Conservation (phyloP, 2,888 invertebrate genomes). For the Acanthacorydalis orientalis region DNA sequence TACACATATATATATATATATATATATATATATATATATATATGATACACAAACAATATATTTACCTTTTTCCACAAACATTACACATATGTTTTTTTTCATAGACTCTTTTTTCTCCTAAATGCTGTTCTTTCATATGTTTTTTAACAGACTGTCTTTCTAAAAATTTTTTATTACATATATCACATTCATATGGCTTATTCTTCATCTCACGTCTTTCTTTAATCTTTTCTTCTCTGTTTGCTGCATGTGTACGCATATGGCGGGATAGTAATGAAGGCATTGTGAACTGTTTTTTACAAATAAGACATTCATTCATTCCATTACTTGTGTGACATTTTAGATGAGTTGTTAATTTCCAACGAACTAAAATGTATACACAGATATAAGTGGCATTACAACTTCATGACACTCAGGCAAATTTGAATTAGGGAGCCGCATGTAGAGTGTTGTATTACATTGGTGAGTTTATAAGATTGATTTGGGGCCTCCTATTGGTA, state of each 20-base stretch:
- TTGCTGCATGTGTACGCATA: slow-evolving; percentile 6
- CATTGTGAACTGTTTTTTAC: slow-evolving; percentile 7
- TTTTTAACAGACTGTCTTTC: slow-evolving; percentile 6
- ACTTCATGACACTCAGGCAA: too few species aligned
- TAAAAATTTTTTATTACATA: background rate
- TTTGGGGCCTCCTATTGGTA: too few species aligned
- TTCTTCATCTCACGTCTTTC: slow-evolving; percentile 6
- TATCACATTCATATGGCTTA: slow-evolving; percentile 6
- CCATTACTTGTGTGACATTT: slow-evolving; percentile 2
- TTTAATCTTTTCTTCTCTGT: slow-evolving; percentile 4
- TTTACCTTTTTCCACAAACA: slow-evolving; percentile 8
- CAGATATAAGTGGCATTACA: background rate
- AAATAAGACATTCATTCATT: slow-evolving; percentile 5
- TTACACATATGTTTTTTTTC: slow-evolving; percentile 9
- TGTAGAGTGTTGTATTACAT: too few species aligned
- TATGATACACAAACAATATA: background rate
- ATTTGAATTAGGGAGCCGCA: too few species aligned
- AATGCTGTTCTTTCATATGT: slow-evolving; percentile 8
- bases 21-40: background rate
- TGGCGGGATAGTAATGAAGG: slow-evolving; percentile 7
- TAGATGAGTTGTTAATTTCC: slow-evolving; percentile 6
- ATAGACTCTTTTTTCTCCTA: slow-evolving; percentile 7
- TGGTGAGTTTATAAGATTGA: too few species aligned
- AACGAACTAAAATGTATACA: slow-evolving; percentile 4
- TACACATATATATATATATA: background rate